Percentiles rank a stretch among this genome's conserved stretches.
phyloP scores from a whole-genome alignment of 2,888 invertebrate genomes.

The Drosophila buzzatii region DNA sequence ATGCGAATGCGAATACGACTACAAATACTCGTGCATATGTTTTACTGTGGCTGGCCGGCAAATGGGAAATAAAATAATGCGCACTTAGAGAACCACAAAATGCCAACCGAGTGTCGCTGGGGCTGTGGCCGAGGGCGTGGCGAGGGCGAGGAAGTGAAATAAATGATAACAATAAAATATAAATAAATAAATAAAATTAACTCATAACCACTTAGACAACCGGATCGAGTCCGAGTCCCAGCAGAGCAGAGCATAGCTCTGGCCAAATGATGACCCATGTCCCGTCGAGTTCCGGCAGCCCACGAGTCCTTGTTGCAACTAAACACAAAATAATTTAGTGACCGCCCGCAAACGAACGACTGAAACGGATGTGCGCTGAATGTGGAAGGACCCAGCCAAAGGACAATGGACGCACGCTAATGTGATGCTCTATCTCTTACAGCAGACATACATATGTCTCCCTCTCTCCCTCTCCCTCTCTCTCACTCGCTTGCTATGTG shows the following conservation, averaged over 20 bases:
- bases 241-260: constrained; percentile 16
- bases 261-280: constrained; percentile 47
- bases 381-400: constrained; percentile 33
- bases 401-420: constrained; percentile 56
- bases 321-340: constrained; percentile 79
- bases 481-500: no score
- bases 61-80: constrained; percentile 53
- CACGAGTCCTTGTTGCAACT: constrained; percentile 55
- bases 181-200: constrained; percentile 83
- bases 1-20: constrained; percentile 21
- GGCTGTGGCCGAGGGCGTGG: accelerated
- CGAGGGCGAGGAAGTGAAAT: constrained; percentile 55
- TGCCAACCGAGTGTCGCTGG: constrained; percentile 1
- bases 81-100: constrained; percentile 44
- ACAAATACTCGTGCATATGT: constrained; percentile 44
- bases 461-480: no score
- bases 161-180: constrained; percentile 81
- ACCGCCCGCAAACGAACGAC: constrained; percentile 58
- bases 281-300: constrained; percentile 30
- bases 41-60: constrained; percentile 23
- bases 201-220: constrained; percentile 79
- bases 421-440: constrained; percentile 32
- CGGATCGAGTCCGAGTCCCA: constrained; percentile 50
- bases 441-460: neutral
- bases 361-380: constrained; percentile 58